Conservation (phyloP, 2,888 invertebrate species). For the Cheilosia vernalis region DNA sequence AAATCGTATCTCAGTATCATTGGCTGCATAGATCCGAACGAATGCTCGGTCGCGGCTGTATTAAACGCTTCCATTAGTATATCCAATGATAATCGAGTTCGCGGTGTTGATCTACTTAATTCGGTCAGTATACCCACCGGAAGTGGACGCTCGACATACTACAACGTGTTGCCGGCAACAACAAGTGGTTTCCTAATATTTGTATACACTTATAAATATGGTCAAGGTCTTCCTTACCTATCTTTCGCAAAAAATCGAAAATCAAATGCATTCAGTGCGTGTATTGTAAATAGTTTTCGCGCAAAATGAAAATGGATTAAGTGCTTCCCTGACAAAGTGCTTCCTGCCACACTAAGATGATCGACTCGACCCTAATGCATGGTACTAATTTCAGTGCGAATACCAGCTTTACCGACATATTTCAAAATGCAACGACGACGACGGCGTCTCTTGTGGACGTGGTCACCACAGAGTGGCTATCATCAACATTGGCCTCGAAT, state of each 20-base stretch:
- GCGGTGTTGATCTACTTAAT: background rate
- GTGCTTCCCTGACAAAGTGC: background rate
- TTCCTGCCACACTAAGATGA: slow-evolving; percentile 19
- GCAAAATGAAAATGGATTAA: slow-evolving; percentile 10
- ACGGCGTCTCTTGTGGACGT: slow-evolving; percentile 32
- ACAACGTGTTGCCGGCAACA: too few species aligned
- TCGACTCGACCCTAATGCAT: slow-evolving; percentile 58
- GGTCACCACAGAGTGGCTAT: slow-evolving; percentile 25
- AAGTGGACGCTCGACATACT: background rate
- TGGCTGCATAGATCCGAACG: slow-evolving; percentile 13
- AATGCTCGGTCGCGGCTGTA: slow-evolving; percentile 16
- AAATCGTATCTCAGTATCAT: slow-evolving; percentile 10
- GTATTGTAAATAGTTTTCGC: slow-evolving; percentile 2
- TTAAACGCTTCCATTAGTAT: slow-evolving; percentile 3
- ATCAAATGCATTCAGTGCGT: background rate
- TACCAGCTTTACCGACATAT: slow-evolving; percentile 20
- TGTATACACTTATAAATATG: too few species aligned
- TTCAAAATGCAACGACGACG: slow-evolving; percentile 64
- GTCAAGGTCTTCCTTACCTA: too few species aligned
- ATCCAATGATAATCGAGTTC: background rate
- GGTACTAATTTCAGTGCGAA: slow-evolving; percentile 39
- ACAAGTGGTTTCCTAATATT: too few species aligned
- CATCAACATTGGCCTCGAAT: slow-evolving; percentile 33
- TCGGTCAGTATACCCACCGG: background rate
- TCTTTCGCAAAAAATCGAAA: too few species aligned